Percentiles rank a stretch among this genome's conserved stretches.
These are phyloP conservation scores for Poecilia gillii DNA, from an alignment of 2,797 vertebrate genomes.

Conservation along the genomic window DNA sequence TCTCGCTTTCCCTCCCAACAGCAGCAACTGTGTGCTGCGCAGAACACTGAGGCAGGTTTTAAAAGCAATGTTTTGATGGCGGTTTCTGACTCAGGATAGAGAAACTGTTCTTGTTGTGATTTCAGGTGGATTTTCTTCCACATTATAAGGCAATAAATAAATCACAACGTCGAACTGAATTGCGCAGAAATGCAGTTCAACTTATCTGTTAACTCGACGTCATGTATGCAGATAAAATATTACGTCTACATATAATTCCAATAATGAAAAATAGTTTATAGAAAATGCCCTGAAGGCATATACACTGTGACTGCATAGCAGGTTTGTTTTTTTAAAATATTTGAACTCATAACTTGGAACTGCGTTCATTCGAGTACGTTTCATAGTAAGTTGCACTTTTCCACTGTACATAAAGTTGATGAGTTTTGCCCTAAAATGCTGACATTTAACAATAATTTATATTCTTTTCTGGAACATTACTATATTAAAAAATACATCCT, in stretches of 20 bases:
- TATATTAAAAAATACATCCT: background rate
- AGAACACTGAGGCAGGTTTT: background rate
- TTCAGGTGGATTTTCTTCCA: constrained; percentile 11
- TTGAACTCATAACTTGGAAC: background rate
- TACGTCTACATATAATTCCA: constrained; percentile 42
- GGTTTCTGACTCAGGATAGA: constrained; percentile 5
- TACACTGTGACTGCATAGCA: constrained; percentile 24
- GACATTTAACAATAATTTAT: background rate
- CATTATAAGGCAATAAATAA: constrained; percentile 5
- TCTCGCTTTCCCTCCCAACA: constrained; percentile 5
- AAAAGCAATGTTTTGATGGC: background rate
- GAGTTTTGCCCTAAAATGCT: background rate
- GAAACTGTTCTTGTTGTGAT: background rate
- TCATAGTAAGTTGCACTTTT: background rate
- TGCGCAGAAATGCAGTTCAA: constrained; percentile 10
- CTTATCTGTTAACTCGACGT: constrained; percentile 19
- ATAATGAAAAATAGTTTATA: constrained; percentile 23
- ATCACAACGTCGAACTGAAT: constrained; percentile 3
- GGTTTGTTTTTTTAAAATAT: background rate
- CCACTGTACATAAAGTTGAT: background rate
- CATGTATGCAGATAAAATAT: constrained; percentile 25
- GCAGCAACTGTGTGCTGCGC: constrained; percentile 5
- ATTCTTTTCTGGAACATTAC: background rate
- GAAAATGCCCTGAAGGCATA: constrained; percentile 29
- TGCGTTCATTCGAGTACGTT: background rate